phyloP scores from a whole-genome alignment of 2,113 vertebrate species.

The Riparia riparia region DNA sequence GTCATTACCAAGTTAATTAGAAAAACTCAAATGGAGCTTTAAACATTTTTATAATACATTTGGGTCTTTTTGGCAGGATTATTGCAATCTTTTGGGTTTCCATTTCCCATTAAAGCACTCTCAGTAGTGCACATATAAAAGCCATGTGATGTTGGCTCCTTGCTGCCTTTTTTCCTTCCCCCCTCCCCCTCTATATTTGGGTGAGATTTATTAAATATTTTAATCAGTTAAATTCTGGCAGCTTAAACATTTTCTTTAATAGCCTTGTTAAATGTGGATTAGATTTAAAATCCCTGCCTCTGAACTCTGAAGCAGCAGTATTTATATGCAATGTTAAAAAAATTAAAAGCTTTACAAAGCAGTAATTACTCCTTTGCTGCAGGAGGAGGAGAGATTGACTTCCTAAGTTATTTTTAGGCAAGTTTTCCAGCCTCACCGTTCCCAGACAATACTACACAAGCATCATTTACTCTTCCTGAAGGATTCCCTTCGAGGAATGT shows the following conservation, averaged over 20 bases:
- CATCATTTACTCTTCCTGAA: not conserved
- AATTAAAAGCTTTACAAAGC: conserved; percentile 46
- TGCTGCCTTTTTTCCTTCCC: not conserved
- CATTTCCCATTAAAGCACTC: conserved; percentile 59
- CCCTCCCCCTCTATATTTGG: not conserved
- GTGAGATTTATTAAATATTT: conserved; percentile 77
- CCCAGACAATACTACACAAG: not conserved
- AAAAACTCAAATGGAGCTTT: conserved; percentile 46
- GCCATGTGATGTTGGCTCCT: conserved; percentile 22
- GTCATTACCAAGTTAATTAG: conserved; percentile 37
- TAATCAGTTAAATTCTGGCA: conserved; percentile 73
- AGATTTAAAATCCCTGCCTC: conserved; percentile 73
- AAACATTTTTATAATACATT: conserved; percentile 61
- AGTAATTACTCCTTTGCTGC: conserved; percentile 43
- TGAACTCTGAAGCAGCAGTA: conserved; percentile 65
- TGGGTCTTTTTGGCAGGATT: conserved; percentile 57
- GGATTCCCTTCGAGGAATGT: not conserved
- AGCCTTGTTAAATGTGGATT: conserved; percentile 80
- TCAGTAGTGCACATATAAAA: conserved; percentile 42
- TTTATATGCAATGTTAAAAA: conserved; percentile 44
- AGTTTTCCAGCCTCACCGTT: not conserved
- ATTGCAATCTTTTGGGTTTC: conserved; percentile 54
- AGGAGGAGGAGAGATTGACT: not conserved
- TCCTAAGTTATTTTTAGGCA: conserved; percentile 27
- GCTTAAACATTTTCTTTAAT: conserved; percentile 79